A percentile compares a stretch with the other conserved stretches of the same genome.
These are phyloP conservation scores for Panagrolaimus sp. DNA, from an alignment of 1,140 invertebrate genomes.

Conservation along the genomic window DNA sequence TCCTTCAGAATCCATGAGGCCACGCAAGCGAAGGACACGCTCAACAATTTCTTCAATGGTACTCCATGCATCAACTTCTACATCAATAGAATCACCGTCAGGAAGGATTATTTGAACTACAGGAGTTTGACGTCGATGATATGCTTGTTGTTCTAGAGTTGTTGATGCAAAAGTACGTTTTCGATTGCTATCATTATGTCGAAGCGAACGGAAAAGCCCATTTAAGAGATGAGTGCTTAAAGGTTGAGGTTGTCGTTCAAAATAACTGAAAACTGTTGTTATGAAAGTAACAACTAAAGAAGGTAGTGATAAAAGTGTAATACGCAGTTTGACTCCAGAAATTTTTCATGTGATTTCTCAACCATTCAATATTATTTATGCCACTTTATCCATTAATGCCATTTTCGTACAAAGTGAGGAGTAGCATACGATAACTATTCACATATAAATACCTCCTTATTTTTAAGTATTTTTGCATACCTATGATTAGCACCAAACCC, in stretches of 20 bases:
- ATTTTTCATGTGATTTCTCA: no score
- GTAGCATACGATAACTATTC: no score
- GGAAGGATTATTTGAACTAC: conserved; percentile 32
- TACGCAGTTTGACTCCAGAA: no score
- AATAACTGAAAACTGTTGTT: conserved; percentile 33
- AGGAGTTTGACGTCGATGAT: conserved; percentile 19
- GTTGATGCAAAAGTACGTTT: conserved; percentile 22
- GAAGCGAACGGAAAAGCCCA: conserved; percentile 23
- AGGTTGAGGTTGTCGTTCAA: conserved; percentile 24
- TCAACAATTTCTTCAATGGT: conserved; percentile 74
- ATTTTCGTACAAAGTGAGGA: no score
- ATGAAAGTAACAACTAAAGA: no score
- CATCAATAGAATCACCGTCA: conserved; percentile 68
- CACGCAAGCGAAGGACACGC: conserved; percentile 48
- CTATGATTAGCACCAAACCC: no score
- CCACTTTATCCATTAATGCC: no score
- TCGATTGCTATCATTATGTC: neutral
- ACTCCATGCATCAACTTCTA: conserved; percentile 81
- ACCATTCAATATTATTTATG: no score
- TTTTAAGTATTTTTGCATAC: no score
- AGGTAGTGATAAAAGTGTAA: no score
- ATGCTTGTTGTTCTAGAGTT: conserved; percentile 28
- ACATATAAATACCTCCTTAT: no score
- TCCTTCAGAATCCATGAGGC: conserved; percentile 27
- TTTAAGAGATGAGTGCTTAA: conserved; percentile 24